These are phyloP conservation scores for Palaemon carinicauda DNA, from an alignment of 1,140 invertebrate species.

Conservation along the genomic window DNA sequence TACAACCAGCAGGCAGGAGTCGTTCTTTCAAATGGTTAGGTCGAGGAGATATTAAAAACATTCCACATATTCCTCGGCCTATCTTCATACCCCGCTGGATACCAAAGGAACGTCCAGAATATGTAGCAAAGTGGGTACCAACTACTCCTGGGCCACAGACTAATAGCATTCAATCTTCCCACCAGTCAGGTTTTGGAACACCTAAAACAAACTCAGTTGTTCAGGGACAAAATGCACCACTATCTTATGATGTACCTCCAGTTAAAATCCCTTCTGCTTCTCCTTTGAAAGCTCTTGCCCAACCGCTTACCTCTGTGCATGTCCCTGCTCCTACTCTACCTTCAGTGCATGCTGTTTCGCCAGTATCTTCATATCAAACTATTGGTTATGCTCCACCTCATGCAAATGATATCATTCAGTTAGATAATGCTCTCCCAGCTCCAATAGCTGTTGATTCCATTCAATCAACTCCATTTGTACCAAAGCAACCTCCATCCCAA, in stretches of 20 bases:
- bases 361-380: background rate
- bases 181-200: background rate
- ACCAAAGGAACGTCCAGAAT: conserved; percentile 9
- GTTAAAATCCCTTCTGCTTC: background rate
- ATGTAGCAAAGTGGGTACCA: conserved; percentile 28
- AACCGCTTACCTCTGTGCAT: background rate
- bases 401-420: conserved; percentile 6
- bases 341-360: background rate
- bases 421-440: background rate
- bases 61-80: conserved; percentile 15
- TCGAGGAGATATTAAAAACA: background rate
- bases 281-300: background rate
- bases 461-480: background rate
- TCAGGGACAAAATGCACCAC: background rate
- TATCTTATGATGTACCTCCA: background rate
- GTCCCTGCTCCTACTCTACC: background rate
- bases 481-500: background rate
- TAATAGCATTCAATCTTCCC: background rate
- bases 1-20: conserved; percentile 24
- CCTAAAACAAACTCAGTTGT: conserved; percentile 3
- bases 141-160: conserved; percentile 13
- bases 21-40: conserved; percentile 36
- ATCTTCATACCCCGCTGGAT: conserved; percentile 32
- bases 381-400: conserved; percentile 19
- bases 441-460: background rate